Base-by-base conservation (phyloP, 2,888 invertebrate genomes). In the Oscheius myriophilus region DNA sequence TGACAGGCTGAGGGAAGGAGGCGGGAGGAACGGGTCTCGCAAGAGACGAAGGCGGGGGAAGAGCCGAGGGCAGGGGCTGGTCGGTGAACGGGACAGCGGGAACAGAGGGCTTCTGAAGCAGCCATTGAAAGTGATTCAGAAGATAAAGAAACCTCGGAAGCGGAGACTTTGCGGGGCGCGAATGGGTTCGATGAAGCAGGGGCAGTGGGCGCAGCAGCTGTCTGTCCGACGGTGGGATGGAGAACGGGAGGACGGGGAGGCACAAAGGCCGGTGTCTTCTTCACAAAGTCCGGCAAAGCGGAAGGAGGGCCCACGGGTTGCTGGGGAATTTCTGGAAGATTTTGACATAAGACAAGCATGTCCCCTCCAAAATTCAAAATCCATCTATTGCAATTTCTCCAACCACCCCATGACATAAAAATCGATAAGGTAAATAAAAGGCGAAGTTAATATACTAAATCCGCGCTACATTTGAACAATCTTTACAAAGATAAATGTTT, bases 171-270 rank as follows among this genome's bases (percentile, higher is more conserved):
- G 41, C 25, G 51, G 51, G 49, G 55, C 6, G 54, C 54, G n/a
- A 65, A 53, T 18, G 64, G 61, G 49, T 61, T 61, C 23, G 21
- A n/a, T n/a, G 51, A 26, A 18, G 26, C 7, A 25, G 46, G 2
- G 3, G 9, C 18, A 3, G 26, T 14, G 11, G 39, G 4, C 9
- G 26, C 7, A 14, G 46, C 1, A 3, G 14, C 18, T 12, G 26
- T 7, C 4, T 4, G 14, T 12, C 49, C 49, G 12, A 49, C 33
- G 18, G 45, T 46, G 6, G 63, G 63, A 53, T 63, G 52, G 41
- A 63, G 42, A 16, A 63, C 63, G 9, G 63, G 63, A n/a, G 63
- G 63, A 42, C 63, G 63, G 4, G 63, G 63, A 14, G 63, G 63
- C 23, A 63, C 46, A 26, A 55, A 18, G 12, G 26, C 23, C n/a